Evolutionary conservation across 2,113 vertebrate genomes (phyloP).

Genomic region (Clinocottus analis): DNA sequence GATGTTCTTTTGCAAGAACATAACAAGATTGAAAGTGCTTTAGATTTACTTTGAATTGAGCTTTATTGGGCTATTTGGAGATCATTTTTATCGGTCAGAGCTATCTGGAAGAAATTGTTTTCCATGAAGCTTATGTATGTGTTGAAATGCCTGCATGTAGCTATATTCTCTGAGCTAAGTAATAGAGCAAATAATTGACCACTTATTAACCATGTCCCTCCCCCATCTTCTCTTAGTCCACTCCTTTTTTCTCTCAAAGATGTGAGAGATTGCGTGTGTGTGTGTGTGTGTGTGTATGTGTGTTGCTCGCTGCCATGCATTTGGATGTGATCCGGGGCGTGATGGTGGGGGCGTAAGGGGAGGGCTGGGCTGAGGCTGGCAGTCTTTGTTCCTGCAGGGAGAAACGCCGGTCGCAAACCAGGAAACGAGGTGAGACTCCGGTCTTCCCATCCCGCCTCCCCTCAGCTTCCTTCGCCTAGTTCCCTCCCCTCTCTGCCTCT

Average conservation of each 20-base stretch:
- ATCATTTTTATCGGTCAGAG: background rate
- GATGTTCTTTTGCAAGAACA: background rate
- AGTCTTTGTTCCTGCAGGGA: slow-evolving; percentile 75
- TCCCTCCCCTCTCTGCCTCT: slow-evolving; percentile 32
- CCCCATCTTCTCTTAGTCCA: slow-evolving; percentile 50
- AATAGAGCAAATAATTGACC: slow-evolving; percentile 46
- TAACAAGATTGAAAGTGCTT: no score
- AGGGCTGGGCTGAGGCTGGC: slow-evolving; percentile 43
- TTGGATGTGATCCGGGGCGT: slow-evolving; percentile 50
- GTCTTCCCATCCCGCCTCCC: slow-evolving; percentile 51
- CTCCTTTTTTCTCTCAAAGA: slow-evolving; percentile 36
- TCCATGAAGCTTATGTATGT: background rate
- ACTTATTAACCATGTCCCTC: slow-evolving; percentile 69
- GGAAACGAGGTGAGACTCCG: slow-evolving; percentile 75
- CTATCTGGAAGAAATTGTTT: background rate
- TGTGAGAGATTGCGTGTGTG: slow-evolving; percentile 34
- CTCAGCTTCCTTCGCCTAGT: slow-evolving; percentile 23
- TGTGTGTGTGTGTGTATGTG: slow-evolving; percentile 40
- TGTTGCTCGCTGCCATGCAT: slow-evolving; percentile 24
- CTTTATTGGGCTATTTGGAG: background rate
- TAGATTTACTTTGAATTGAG: background rate
- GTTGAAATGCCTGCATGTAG: slow-evolving; percentile 14
- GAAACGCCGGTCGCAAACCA: slow-evolving; percentile 58
- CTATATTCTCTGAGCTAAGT: slow-evolving; percentile 31
- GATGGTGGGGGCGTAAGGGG: slow-evolving; percentile 50